Evolutionary conservation across 2,888 invertebrate genomes (phyloP).

Genomic region (Leucozona laternaria): DNA sequence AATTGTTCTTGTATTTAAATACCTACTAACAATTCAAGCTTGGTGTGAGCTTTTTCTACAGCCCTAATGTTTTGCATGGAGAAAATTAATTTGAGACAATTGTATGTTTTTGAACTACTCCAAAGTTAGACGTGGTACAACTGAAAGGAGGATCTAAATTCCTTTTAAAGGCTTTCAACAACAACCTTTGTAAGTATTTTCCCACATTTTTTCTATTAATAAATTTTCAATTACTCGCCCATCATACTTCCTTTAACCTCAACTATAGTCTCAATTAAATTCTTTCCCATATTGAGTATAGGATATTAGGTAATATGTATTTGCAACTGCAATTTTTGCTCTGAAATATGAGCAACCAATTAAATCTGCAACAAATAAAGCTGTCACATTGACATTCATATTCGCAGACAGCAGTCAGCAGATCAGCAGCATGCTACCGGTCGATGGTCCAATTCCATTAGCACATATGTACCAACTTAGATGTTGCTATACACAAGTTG

Average conservation of each 20-base stretch:
- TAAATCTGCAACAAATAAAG: conserved; percentile 49
- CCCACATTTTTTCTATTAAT: neutral
- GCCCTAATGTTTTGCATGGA: too few relatives aligned
- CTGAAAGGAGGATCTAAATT: neutral
- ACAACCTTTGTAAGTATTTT: neutral
- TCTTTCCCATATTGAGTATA: conserved; percentile 20
- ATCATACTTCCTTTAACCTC: neutral
- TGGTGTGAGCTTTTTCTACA: too few relatives aligned
- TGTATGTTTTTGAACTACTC: too few relatives aligned
- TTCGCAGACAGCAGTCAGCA: conserved; percentile 14
- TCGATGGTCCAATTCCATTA: conserved; percentile 1
- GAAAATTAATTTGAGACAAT: too few relatives aligned
- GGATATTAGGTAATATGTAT: conserved; percentile 50
- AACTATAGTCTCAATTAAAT: conserved; percentile 24
- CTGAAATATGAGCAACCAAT: conserved; percentile 54
- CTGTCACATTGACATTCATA: conserved; percentile 53
- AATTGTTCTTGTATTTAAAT: too few relatives aligned
- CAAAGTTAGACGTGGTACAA: neutral
- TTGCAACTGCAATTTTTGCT: neutral
- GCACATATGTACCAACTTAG: too few relatives aligned
- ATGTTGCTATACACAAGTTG: neutral
- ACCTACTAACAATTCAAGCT: too few relatives aligned
- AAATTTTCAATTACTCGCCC: neutral
- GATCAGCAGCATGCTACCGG: conserved; percentile 14
- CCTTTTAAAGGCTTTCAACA: neutral